A percentile compares a stretch with the other conserved stretches of the same genome.
Evolutionary conservation across 2,888 invertebrate genomes (phyloP).

Genomic region (Trypoxylon attenuatum): DNA sequence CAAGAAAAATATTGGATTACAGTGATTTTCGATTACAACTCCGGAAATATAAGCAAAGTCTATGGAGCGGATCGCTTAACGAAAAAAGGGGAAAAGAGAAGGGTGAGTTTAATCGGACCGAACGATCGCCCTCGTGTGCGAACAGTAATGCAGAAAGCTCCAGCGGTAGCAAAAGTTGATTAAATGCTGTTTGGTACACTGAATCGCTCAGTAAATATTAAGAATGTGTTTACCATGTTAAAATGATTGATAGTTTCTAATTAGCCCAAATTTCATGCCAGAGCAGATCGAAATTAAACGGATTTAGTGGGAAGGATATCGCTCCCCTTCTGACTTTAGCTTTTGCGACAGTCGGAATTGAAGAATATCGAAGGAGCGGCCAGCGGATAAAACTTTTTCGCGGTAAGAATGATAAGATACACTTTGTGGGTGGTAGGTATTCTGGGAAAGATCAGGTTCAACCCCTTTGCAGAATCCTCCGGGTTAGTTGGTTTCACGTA

Average conservation of each 20-base stretch:
- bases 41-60: conserved; percentile 12
- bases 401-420: conserved; percentile 42
- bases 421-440: conserved; percentile 28
- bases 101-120: no score
- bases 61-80: background rate
- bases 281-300: no score
- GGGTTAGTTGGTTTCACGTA: conserved; percentile 56
- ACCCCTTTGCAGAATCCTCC: conserved; percentile 40
- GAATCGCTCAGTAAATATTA: no score
- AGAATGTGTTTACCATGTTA: no score
- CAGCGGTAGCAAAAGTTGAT: no score
- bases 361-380: conserved; percentile 37
- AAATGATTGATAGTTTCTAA: no score
- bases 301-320: no score
- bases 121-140: no score
- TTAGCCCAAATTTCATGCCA: no score
- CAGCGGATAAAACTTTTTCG: conserved; percentile 12
- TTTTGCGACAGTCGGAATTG: background rate
- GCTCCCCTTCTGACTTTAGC: no score
- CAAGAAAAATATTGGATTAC: conserved; percentile 55
- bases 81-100: background rate
- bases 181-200: no score
- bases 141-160: no score
- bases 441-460: conserved; percentile 47
- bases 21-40: conserved; percentile 66